Conservation (phyloP, 2,797 vertebrate species). For the Acanthis flammea region DNA sequence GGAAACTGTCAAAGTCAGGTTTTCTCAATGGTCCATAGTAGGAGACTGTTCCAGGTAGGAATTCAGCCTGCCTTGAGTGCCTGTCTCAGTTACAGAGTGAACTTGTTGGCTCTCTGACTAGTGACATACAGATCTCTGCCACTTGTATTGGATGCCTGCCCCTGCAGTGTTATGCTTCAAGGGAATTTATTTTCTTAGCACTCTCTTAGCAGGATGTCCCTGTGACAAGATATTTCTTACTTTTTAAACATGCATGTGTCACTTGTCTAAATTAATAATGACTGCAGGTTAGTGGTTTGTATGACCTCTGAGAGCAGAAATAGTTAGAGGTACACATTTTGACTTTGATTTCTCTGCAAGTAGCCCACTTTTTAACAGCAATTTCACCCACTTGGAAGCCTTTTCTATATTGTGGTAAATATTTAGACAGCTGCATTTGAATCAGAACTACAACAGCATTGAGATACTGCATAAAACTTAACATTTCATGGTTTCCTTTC, state of each 20-base stretch:
- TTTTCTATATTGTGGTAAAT: not conserved
- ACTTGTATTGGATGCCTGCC: not conserved
- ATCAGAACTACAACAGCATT: not conserved
- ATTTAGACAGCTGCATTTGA: not conserved
- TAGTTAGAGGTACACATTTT: not conserved
- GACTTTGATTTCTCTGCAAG: not conserved
- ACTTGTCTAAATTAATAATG: not conserved
- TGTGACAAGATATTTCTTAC: not conserved
- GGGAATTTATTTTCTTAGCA: not conserved
- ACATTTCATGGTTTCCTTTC: not conserved
- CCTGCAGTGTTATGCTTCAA: not conserved
- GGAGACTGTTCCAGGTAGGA: not conserved
- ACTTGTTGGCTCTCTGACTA: not conserved
- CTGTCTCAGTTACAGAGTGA: not conserved
- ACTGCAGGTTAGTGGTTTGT: not conserved
- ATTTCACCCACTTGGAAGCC: not conserved
- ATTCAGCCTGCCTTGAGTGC: not conserved
- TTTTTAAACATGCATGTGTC: not conserved
- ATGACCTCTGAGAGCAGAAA: not conserved
- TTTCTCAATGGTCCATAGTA: not conserved
- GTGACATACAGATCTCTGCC: not conserved
- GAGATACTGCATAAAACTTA: not conserved
- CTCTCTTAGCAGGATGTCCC: not conserved
- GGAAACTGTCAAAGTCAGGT: too few species aligned
- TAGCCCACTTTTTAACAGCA: not conserved